Evolutionary conservation across 2,888 invertebrate species (phyloP), one percentile per base, ranked within the genome.

Genomic region (Bembecia ichneumoniformis): DNA sequence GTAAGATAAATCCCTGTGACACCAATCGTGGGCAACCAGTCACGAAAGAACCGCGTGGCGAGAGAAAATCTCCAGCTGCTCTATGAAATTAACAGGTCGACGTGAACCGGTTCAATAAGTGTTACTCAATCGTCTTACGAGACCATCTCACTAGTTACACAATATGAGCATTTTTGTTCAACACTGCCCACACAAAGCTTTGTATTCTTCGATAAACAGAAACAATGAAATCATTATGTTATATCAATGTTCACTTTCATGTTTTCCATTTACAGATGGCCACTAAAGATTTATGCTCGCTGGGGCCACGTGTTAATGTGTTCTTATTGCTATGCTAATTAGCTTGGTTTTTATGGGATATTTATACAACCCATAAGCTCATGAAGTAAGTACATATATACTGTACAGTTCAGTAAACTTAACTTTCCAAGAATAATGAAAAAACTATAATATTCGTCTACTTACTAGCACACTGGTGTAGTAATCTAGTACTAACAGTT

Each of bases 131-230:
- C 62, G 53, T 57, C 51, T 57, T 53, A 56, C 59, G 55, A 63
- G 64, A 64, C 67, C 73, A 69, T 72, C 67, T 63, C 61, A 47
- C 53, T 58, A 51, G 62, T 76, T 77, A 68, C 76, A 69, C 70
- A 74, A 80, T 66, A 58, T 61, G 62, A 64, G 66, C 60, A 74
- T 73, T 79, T 80, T 77, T 74, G 75, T 77, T 61, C 65, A 69
- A 70, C 66, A 64, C 70, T 67, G 63, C 73, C 74, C 71, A 75
- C 74, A 63, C 64, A 52, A 49, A 55, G 58, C 59, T 66, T 60
- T 60, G 56, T 63, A 54, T 66, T 28, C 28, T 28, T 63, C 58
- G 49, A 50, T 52, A 55, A 53, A 57, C 58, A 56, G 61, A 71
- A 76, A 80, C 80, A 80, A 80, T 78, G 72, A 70, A 58, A 56